Conservation (phyloP, 1,140 invertebrate species). For the Drosophila kurseongensis region DNA sequence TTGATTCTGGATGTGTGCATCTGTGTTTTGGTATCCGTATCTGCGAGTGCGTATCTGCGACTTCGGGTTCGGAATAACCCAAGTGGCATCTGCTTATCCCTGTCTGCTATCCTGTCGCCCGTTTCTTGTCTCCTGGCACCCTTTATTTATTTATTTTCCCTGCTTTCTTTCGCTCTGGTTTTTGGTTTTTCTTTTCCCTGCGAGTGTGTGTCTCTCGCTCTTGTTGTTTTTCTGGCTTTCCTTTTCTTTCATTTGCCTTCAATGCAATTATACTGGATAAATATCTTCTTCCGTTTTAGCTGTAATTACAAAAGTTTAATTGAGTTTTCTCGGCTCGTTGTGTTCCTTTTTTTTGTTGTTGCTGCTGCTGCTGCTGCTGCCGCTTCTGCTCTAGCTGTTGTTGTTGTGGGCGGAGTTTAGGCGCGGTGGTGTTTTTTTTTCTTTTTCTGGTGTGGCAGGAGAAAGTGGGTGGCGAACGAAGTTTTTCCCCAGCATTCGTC, state of each 20-base stretch:
- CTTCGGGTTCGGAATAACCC: background rate
- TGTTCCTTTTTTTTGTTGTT: slow-evolving; percentile 42
- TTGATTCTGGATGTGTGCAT: slow-evolving; percentile 7
- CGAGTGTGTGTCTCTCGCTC: slow-evolving; percentile 15
- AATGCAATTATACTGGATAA: slow-evolving; percentile 85
- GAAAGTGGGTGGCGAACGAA: slow-evolving; percentile 50
- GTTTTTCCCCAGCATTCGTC: slow-evolving; percentile 67
- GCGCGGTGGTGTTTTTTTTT: background rate
- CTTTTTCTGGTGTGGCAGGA: background rate
- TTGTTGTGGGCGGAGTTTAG: slow-evolving; percentile 37
- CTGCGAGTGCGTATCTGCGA: slow-evolving; percentile 4
- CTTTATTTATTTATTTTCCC: slow-evolving; percentile 81
- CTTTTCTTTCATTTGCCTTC: slow-evolving; percentile 83
- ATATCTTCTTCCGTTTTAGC: slow-evolving; percentile 84
- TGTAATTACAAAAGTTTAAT: slow-evolving; percentile 85
- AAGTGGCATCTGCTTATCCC: slow-evolving; percentile 30
- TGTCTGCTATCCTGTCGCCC: slow-evolving; percentile 6
- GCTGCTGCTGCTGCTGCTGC: slow-evolving; percentile 3
- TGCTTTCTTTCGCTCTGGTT: slow-evolving; percentile 63
- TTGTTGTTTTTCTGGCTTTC: slow-evolving; percentile 31
- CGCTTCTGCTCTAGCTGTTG: slow-evolving; percentile 28
- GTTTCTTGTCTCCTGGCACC: slow-evolving; percentile 38
- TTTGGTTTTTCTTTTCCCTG: slow-evolving; percentile 31
- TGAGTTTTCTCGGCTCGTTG: slow-evolving; percentile 84
- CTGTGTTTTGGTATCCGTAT: background rate